Evolutionary conservation across 1,140 invertebrate genomes (phyloP).

Genomic region (Neotoxoptera formosana): DNA sequence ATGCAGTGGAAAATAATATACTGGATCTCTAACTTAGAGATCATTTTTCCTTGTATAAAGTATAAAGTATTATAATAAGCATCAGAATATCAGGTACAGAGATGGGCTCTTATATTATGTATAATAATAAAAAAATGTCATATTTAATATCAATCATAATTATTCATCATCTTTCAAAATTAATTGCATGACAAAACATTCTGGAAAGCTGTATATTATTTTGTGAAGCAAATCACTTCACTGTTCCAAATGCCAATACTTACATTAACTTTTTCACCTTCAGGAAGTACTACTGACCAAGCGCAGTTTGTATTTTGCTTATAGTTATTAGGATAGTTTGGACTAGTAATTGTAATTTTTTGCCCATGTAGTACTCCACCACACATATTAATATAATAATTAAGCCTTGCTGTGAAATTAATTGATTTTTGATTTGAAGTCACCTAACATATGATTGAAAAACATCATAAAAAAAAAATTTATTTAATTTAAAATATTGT

Average conservation of each 20-base stretch:
- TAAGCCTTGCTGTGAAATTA: neutral
- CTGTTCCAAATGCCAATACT: neutral
- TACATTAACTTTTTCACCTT: conserved; percentile 40
- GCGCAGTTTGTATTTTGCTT: conserved; percentile 69
- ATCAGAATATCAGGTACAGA: no score
- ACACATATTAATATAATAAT: conserved; percentile 65
- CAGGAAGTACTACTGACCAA: conserved; percentile 65
- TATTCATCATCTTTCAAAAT: no score
- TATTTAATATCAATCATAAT: no score
- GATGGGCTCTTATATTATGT: neutral
- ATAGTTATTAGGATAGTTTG: conserved; percentile 63
- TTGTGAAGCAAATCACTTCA: neutral
- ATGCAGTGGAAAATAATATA: neutral
- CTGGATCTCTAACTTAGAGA: neutral
- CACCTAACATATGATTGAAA: neutral
- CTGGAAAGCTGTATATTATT: no score
- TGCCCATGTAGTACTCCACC: conserved; percentile 68
- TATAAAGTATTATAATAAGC: no score
- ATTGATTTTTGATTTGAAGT: neutral
- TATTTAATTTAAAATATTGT: neutral
- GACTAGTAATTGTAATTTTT: conserved; percentile 63
- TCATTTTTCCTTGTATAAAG: no score
- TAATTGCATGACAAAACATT: no score
- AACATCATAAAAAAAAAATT: neutral
- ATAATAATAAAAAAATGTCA: no score